Evolutionary conservation across 1,140 invertebrate genomes (phyloP).

Genomic region (Agraylea sexmaculata): DNA sequence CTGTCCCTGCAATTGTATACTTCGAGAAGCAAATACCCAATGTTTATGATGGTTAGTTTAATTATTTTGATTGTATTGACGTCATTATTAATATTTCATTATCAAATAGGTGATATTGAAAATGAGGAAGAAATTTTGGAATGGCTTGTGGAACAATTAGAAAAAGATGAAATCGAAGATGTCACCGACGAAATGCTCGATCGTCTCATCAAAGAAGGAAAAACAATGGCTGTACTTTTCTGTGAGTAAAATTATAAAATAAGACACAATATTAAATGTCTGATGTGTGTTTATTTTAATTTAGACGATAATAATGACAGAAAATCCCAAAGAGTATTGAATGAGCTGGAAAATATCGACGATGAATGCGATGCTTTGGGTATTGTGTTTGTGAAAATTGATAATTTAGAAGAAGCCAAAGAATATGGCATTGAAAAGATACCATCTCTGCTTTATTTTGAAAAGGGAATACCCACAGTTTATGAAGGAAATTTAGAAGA

Average conservation of each 20-base stretch:
- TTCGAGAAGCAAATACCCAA: conserved; percentile 89
- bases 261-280: conserved; percentile 5
- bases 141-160: conserved; percentile 74
- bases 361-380: conserved; percentile 84
- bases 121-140: conserved; percentile 85
- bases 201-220: conserved; percentile 74
- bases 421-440: conserved; percentile 85
- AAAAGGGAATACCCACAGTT: conserved; percentile 77
- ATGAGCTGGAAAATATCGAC: conserved; percentile 88
- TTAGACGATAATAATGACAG: conserved; percentile 84
- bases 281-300: conserved; percentile 21
- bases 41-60: conserved; percentile 66
- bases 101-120: conserved; percentile 61
- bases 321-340: conserved; percentile 73
- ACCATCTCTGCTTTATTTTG: conserved; percentile 78
- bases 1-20: conserved; percentile 76
- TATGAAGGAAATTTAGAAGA: conserved; percentile 87
- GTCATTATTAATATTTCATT: conserved; percentile 2
- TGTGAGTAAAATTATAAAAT: conserved; percentile 51
- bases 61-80: conserved; percentile 6
- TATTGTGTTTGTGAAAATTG: conserved; percentile 86
- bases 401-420: conserved; percentile 77
- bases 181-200: conserved; percentile 90
- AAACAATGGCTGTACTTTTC: conserved; percentile 82
- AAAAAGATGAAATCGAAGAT: conserved; percentile 91